Evolutionary conservation across 2,888 invertebrate genomes (phyloP).

Genomic region (Hirtodrosophila duncani): DNA sequence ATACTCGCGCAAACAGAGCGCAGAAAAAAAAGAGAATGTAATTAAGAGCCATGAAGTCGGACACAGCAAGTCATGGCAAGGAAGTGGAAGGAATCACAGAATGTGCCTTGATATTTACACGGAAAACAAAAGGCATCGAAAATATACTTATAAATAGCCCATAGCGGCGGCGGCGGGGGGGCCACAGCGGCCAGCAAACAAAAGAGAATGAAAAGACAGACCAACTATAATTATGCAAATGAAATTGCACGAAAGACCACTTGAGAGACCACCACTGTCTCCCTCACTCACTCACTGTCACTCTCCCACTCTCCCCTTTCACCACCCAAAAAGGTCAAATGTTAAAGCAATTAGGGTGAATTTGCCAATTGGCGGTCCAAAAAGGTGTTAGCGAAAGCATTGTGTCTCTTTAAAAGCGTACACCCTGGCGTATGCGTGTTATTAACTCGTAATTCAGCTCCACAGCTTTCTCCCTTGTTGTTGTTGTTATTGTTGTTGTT

Average conservation of each 20-base stretch:
- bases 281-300: not conserved
- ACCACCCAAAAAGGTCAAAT: slow-evolving; percentile 50
- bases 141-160: slow-evolving; percentile 45
- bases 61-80: slow-evolving; percentile 22
- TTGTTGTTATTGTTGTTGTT: too few relatives aligned
- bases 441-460: slow-evolving; percentile 41
- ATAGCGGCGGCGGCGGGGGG: too few relatives aligned
- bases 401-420: not conserved
- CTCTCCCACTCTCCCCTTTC: not conserved
- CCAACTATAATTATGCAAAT: slow-evolving; percentile 58
- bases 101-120: slow-evolving; percentile 15
- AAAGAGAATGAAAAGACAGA: not conserved
- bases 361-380: slow-evolving; percentile 6
- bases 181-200: not conserved
- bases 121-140: slow-evolving; percentile 30
- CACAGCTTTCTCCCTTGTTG: too few relatives aligned
- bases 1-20: not conserved
- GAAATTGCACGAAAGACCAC: slow-evolving; percentile 35
- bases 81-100: slow-evolving; percentile 33
- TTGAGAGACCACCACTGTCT: slow-evolving; percentile 1
- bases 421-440: slow-evolving; percentile 50
- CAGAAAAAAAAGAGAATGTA: slow-evolving; percentile 19
- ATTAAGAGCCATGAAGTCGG: slow-evolving; percentile 49
- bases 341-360: slow-evolving; percentile 18
- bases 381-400: slow-evolving; percentile 28